These are phyloP conservation scores for Drosophila multiciliata DNA, from an alignment of 2,888 invertebrate species.

Conservation along the genomic window DNA sequence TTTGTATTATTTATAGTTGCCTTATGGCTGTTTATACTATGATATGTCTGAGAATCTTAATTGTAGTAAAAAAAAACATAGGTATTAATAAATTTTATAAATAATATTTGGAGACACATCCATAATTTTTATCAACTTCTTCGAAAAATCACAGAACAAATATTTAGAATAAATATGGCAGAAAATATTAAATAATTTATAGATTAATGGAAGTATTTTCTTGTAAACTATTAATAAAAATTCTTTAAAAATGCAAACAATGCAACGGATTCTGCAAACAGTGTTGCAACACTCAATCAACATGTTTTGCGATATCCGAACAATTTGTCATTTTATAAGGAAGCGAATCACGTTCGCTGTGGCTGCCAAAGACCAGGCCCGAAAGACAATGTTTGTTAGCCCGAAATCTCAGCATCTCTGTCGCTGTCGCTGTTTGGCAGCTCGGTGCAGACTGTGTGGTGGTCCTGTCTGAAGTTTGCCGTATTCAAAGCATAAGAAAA, in stretches of 20 bases:
- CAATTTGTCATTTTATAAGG: slow-evolving; percentile 54
- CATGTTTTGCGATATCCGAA: slow-evolving; percentile 38
- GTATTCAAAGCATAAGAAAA: slow-evolving; percentile 81
- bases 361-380: slow-evolving; percentile 15
- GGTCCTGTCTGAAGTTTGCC: slow-evolving; percentile 80
- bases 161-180: neutral
- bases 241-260: neutral
- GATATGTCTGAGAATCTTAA: neutral
- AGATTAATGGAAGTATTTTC: slow-evolving; percentile 1
- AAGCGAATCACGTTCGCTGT: slow-evolving; percentile 25
- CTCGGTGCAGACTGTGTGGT: slow-evolving; percentile 44
- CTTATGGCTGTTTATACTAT: slow-evolving; percentile 5
- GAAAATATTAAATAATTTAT: slow-evolving; percentile 5
- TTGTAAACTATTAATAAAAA: neutral
- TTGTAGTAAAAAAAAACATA: neutral
- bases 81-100: neutral
- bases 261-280: slow-evolving; percentile 3
- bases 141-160: neutral
- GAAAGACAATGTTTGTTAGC: slow-evolving; percentile 24
- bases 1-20: neutral
- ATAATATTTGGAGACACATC: neutral
- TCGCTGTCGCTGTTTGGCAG: slow-evolving; percentile 27
- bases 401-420: slow-evolving; percentile 34
- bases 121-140: neutral
- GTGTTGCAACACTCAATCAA: slow-evolving; percentile 43